Conservation (phyloP, 2,113 vertebrate genomes). For the Cyprinodon tularosa region DNA sequence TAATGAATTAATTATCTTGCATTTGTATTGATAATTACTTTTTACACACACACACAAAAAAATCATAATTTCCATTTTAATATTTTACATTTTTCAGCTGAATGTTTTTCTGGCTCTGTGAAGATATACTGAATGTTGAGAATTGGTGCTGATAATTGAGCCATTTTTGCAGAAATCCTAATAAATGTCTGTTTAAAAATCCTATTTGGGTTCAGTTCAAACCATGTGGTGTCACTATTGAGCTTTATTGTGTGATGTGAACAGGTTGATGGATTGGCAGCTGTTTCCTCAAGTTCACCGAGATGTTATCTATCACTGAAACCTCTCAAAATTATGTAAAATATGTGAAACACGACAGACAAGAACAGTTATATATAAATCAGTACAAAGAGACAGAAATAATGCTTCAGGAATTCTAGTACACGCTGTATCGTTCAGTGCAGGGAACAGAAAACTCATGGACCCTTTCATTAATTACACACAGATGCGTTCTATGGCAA, state of each 20-base stretch:
- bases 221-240: conserved; percentile 6
- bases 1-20: not conserved
- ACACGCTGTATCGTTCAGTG: not conserved
- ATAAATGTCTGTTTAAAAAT: not conserved
- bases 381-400: not conserved
- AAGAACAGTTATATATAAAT: not conserved
- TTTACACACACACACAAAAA: not conserved
- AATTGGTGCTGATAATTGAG: not conserved
- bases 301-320: not conserved
- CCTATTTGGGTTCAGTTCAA: not conserved
- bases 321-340: not conserved
- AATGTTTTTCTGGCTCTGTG: not conserved
- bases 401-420: not conserved
- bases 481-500: too few relatives aligned
- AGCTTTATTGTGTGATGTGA: not conserved
- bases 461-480: too few relatives aligned
- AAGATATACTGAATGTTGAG: not conserved
- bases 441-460: not conserved
- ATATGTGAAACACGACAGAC: not conserved
- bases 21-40: not conserved
- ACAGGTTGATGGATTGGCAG: not conserved
- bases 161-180: not conserved
- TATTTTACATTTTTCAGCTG: not conserved
- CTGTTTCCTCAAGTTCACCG: not conserved
- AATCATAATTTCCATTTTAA: not conserved